A percentile compares a stretch with the other conserved stretches of the same genome.
phyloP scores from a whole-genome alignment of 1,140 invertebrate species.

The Phortica variegata region DNA sequence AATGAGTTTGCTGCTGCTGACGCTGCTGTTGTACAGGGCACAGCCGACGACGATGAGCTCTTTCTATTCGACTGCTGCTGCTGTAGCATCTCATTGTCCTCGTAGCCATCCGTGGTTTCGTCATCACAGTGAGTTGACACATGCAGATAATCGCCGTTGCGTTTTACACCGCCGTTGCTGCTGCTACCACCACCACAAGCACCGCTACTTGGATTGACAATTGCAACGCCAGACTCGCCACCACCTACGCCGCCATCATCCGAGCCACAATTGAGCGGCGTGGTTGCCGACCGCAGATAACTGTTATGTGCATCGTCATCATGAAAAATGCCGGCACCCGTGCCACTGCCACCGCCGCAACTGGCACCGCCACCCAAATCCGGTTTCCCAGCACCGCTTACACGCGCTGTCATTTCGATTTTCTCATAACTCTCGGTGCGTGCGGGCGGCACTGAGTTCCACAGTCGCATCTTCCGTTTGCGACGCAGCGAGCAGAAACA shows the following conservation, averaged over 20 bases:
- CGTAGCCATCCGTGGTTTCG: conserved; percentile 59
- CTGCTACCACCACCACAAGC: not conserved
- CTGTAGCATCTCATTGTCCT: conserved; percentile 58
- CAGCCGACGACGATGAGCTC: conserved; percentile 1
- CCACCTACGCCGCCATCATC: conserved; percentile 24
- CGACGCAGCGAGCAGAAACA: conserved; percentile 62
- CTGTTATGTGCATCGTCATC: conserved; percentile 35
- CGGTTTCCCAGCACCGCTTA: conserved; percentile 26
- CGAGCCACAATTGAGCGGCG: conserved; percentile 26
- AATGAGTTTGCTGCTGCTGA: conserved; percentile 13
- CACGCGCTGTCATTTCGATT: conserved; percentile 65
- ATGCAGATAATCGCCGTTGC: conserved; percentile 69
- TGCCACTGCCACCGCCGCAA: conserved; percentile 52
- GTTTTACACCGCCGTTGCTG: conserved; percentile 42
- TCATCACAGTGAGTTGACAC: conserved; percentile 65
- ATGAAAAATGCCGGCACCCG: conserved; percentile 37
- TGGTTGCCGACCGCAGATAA: conserved; percentile 38
- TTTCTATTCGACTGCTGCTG: conserved; percentile 14
- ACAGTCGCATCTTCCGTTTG: conserved; percentile 50
- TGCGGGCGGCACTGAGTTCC: conserved; percentile 47
- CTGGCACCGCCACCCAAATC: conserved; percentile 56
- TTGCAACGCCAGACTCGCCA: conserved; percentile 25
- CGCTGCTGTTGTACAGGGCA: conserved; percentile 6
- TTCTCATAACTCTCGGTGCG: conserved; percentile 72
- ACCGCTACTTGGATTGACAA: conserved; percentile 53